Base-by-base conservation (phyloP, 2,113 vertebrate genomes). In the Crotalus viridis region DNA sequence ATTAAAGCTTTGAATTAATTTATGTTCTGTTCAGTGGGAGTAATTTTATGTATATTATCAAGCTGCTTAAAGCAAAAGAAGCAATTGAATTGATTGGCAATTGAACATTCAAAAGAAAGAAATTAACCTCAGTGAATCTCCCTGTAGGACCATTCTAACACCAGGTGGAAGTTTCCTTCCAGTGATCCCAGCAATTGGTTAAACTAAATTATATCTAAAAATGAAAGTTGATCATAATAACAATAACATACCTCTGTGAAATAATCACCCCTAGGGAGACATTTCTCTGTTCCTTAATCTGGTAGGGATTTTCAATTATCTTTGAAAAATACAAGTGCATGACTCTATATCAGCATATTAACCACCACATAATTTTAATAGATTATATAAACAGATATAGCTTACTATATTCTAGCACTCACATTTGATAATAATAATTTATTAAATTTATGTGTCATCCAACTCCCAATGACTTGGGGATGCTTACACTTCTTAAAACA, bases 131-230 rank as follows among this genome's bases (percentile, higher is more conserved):
- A 95, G 1, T 95, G 95, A 97, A 96, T 97, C 89, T 97, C 97
- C 93, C 97, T 96, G 96, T 28, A 96, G 95, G 97, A 98, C 95
- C 89, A 96, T 96, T 97, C 97, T 96, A 96, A 97, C 93, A 93
- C 93, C 97, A 97, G 96, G 95, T 95, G 97, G 92, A 87, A 95
- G 93, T 95, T 97, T 97, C 96, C 87, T 96, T 96, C 89, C 97
- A 97, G 95, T 96, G 97, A 97, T 98, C 96, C 97, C 97, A 97
- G 97, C 95, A 96, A 98, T 97, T 97, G 97, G 93, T 95, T 96
- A 95, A 97, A 95, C 97, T 97, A 97, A 97, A 98, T 98, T 97
- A 98, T 97, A 95, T 93, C 94, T 91, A 90, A 91, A 92, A 64
- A 93, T 96, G 94, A 96, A 96, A 96, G 93, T 94, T 94, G 97